Evolutionary conservation across 2,888 invertebrate genomes (phyloP), one percentile per base, ranked within the genome.

Genomic region (Acrocyrtus sp.): DNA sequence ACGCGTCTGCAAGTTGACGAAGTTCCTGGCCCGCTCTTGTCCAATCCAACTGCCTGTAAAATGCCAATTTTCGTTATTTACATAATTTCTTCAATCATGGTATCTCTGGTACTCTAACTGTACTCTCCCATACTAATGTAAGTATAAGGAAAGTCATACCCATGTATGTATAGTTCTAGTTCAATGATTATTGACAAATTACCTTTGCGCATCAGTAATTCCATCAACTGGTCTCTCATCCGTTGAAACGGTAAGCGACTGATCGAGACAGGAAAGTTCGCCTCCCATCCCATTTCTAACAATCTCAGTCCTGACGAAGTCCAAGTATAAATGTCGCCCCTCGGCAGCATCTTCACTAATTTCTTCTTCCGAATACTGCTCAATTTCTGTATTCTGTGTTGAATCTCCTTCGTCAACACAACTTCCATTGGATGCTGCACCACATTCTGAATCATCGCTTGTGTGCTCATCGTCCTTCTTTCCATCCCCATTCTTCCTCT

Each of bases 1-100:
- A 88, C 77, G 84, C 84, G 43, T 83, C 84, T 0, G 87, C 86
- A 3, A 87, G 86, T 2, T 86, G 83, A 69, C 87, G 85, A 12
- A 88, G 75, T 0, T 87, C 80, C 63, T 86, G 72, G 62, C 85
- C 85, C 50, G 87, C 86, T 48, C 74, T 29, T 15, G 74, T 74
- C 80, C 80, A 80, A 56, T 77, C 73, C 39, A 75, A 54, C n/a
- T 61, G 45, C 57, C 69, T 69, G 26, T 19, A 15, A 26, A 39
- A 27, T n/a, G n/a, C n/a, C n/a, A n/a, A n/a, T n/a, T n/a, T n/a
- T n/a, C n/a, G n/a, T n/a, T n/a, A n/a, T 27, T 15, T n/a, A n/a
- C n/a, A n/a, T n/a, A n/a, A n/a, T n/a, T n/a, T n/a, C n/a, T n/a
- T n/a, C n/a, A n/a, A n/a, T n/a, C n/a, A n/a, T n/a, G n/a, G n/a